Percentiles rank a stretch among this genome's conserved stretches.
Conservation (phyloP, 2,113 vertebrate species). For the Isurus oxyrinchus region DNA sequence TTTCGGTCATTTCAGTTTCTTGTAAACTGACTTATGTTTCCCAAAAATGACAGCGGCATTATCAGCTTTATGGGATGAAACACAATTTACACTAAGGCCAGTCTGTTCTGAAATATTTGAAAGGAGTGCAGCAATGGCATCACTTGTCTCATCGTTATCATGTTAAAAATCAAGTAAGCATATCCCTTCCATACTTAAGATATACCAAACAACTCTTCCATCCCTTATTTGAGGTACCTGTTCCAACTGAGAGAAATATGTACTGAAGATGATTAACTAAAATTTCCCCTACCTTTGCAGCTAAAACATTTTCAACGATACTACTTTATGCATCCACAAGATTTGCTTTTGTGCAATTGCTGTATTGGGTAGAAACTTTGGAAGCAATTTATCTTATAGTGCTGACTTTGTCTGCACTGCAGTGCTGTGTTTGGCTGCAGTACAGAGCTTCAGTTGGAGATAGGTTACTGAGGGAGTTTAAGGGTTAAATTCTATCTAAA, state of each 20-base stretch:
- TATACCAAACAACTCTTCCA: not conserved
- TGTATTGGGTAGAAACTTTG: not conserved
- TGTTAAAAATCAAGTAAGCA: not conserved
- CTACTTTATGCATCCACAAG: not conserved
- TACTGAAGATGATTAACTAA: not conserved
- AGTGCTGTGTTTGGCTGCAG: too few species aligned
- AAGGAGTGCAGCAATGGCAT: not conserved
- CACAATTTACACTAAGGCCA: not conserved
- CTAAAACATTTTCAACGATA: not conserved
- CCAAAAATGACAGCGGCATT: too few species aligned
- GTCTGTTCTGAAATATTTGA: not conserved
- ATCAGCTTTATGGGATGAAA: not conserved
- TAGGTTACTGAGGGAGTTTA: too few species aligned
- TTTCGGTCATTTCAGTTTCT: too few species aligned
- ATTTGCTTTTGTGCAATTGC: not conserved
- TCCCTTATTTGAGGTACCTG: not conserved
- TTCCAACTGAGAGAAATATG: not conserved
- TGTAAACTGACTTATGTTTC: too few species aligned
- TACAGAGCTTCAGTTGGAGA: too few species aligned
- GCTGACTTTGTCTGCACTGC: not conserved
- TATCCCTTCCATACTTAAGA: not conserved
- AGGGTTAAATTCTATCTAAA: too few species aligned
- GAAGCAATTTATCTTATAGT: not conserved
- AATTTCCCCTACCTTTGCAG: not conserved
- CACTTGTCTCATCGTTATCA: not conserved